Evolutionary conservation across 2,113 vertebrate species (phyloP).

Genomic region (Accipiter cooperii): DNA sequence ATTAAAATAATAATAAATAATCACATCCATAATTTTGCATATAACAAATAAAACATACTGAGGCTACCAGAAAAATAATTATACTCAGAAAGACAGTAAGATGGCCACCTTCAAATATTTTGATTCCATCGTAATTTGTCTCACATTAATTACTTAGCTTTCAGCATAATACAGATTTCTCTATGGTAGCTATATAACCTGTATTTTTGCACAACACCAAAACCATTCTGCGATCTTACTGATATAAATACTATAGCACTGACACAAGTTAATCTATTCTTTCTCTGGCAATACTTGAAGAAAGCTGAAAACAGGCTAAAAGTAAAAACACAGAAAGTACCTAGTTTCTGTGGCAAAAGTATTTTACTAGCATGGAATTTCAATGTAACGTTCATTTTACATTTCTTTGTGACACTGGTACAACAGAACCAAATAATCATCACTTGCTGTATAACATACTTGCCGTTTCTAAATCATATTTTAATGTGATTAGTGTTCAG

Average conservation of each 20-base stretch:
- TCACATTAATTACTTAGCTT: not conserved
- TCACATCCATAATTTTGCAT: not conserved
- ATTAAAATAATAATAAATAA: not conserved
- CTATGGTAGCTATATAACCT: not conserved
- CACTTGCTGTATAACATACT: not conserved
- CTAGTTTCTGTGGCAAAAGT: not conserved
- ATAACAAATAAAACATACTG: not conserved
- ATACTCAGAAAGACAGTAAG: not conserved
- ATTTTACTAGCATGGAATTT: not conserved
- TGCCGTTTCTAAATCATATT: not conserved
- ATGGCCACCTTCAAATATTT: not conserved
- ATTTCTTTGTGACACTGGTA: not conserved
- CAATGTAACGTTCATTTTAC: not conserved
- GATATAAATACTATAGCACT: not conserved
- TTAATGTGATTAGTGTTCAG: not conserved
- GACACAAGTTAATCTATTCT: not conserved
- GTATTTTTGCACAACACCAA: not conserved
- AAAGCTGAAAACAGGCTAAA: not conserved
- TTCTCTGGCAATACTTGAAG: not conserved
- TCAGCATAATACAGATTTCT: not conserved
- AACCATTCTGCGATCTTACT: not conserved
- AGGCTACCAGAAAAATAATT: not conserved
- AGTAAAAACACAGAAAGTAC: not conserved
- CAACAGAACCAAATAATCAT: not conserved
- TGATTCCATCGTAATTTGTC: not conserved